Percentiles rank a stretch among this genome's conserved stretches.
phyloP scores from a whole-genome alignment of 2,888 invertebrate species.

The Spodoptera picta region DNA sequence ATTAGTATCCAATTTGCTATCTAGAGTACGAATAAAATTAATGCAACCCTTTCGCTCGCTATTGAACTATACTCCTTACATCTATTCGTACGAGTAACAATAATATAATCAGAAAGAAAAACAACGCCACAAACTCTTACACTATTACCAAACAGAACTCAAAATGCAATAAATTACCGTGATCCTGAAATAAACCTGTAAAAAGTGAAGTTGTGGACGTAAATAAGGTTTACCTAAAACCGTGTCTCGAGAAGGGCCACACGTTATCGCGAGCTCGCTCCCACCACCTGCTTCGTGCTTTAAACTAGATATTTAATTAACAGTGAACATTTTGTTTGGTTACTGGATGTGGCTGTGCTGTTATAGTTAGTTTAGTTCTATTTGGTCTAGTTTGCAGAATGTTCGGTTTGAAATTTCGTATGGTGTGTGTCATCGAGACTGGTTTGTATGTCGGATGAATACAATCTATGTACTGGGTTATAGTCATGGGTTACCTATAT shows the following conservation, averaged over 20 bases:
- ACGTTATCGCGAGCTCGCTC: conserved; percentile 74
- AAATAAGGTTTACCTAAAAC: conserved; percentile 82
- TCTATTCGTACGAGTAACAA: too few species aligned
- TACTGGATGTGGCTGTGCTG: conserved; percentile 62
- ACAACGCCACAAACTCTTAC: background rate
- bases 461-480: too few species aligned
- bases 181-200: conserved; percentile 44
- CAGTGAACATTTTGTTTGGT: conserved; percentile 50
- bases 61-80: background rate
- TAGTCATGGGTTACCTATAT: too few species aligned
- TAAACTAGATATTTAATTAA: conserved; percentile 81
- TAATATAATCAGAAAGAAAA: background rate
- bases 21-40: too few species aligned
- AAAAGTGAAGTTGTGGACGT: conserved; percentile 60
- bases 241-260: conserved; percentile 70
- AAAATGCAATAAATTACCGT: conserved; percentile 43
- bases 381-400: too few species aligned
- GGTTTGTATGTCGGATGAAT: too few species aligned
- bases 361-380: background rate
- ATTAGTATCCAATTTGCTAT: too few species aligned
- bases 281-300: conserved; percentile 79
- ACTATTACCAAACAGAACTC: conserved; percentile 13
- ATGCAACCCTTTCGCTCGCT: too few species aligned
- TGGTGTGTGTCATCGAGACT: too few species aligned
- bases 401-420: too few species aligned